Percentiles rank a stretch among this genome's conserved stretches.
phyloP scores from a whole-genome alignment of 2,113 vertebrate genomes.

The Paradoxurus hermaphroditus region DNA sequence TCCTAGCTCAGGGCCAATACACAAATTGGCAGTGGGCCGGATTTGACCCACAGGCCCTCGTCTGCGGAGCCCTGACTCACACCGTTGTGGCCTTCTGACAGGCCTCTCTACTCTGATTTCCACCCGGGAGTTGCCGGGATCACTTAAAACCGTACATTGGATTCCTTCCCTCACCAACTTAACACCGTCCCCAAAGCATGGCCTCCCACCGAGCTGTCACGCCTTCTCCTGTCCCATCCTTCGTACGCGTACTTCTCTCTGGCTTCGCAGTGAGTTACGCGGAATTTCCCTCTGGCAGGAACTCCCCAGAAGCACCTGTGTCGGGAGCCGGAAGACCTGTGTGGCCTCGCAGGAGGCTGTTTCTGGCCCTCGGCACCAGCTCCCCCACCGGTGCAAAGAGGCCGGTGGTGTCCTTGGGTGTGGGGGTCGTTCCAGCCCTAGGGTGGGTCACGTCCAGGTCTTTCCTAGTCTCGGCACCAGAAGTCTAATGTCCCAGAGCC shows the following conservation, averaged over 20 bases:
- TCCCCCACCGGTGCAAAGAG: rapidly evolving
- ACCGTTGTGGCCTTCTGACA: not conserved
- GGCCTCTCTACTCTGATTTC: not conserved
- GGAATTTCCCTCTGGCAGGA: not conserved
- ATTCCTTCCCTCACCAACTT: too few species aligned
- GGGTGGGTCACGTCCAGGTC: not conserved
- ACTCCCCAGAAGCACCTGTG: not conserved
- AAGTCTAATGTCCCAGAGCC: not conserved
- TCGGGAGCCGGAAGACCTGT: not conserved
- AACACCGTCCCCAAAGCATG: not conserved
- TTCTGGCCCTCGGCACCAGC: too few species aligned
- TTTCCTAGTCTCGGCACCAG: not conserved
- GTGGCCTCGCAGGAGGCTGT: not conserved
- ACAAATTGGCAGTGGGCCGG: rapidly evolving
- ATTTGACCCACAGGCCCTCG: rapidly evolving
- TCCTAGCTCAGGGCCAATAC: not conserved
- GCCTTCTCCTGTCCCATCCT: not conserved
- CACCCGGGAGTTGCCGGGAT: rapidly evolving
- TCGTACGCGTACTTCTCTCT: rapidly evolving
- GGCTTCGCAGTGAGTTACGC: not conserved
- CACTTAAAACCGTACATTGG: not conserved
- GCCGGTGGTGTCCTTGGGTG: rapidly evolving
- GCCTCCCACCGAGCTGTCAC: not conserved
- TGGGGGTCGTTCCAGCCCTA: not conserved
- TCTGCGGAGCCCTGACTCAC: not conserved